phyloP scores from a whole-genome alignment of 2,113 vertebrate species.

The Smithornis capensis region DNA sequence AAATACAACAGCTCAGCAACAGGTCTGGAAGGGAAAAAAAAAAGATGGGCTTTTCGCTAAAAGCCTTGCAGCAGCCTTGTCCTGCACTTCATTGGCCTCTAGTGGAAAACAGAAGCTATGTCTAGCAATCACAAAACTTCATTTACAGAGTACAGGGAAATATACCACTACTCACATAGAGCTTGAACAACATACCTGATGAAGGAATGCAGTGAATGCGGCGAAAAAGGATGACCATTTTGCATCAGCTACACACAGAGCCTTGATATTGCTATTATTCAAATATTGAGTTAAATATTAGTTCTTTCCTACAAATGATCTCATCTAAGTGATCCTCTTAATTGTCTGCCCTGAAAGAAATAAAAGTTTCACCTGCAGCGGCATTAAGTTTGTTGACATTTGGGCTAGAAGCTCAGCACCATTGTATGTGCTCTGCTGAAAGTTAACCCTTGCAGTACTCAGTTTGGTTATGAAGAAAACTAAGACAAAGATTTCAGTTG shows the following conservation, averaged over 20 bases:
- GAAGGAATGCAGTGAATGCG: neutral
- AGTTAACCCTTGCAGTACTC: neutral
- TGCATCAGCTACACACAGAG: neutral
- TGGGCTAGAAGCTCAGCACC: neutral
- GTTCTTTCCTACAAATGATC: neutral
- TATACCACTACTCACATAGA: neutral
- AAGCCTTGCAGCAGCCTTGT: neutral
- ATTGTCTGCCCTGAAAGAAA: conserved; percentile 37
- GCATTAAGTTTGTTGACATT: neutral
- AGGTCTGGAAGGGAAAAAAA: neutral
- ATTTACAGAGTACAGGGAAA: neutral
- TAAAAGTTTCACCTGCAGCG: conserved; percentile 43
- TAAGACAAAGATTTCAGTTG: neutral
- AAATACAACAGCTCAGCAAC: neutral
- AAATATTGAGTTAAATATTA: neutral
- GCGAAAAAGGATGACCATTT: neutral
- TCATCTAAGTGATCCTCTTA: neutral
- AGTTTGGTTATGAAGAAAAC: neutral
- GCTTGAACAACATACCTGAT: neutral
- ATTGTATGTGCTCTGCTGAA: neutral
- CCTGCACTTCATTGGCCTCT: conserved; percentile 68
- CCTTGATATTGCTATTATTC: neutral
- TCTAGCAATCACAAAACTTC: neutral
- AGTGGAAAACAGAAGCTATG: conserved; percentile 25
- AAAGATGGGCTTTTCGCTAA: neutral